These are phyloP conservation scores for Pygocentrus nattereri DNA, from an alignment of 2,797 vertebrate species.

Conservation along the genomic window DNA sequence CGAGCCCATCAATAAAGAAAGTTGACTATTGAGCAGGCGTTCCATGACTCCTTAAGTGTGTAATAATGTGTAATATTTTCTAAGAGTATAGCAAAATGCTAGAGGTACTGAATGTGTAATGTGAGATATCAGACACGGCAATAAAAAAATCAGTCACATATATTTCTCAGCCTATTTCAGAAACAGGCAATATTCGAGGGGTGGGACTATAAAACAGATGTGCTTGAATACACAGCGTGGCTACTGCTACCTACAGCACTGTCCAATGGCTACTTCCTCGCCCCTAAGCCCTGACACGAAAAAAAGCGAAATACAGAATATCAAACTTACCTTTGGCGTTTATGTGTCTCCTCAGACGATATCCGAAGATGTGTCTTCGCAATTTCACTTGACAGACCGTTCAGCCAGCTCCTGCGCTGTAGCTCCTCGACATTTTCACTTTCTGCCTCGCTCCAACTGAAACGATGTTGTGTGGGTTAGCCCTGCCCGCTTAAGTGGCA, in stretches of 20 bases:
- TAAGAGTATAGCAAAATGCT: too few relatives aligned
- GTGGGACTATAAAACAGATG: neutral
- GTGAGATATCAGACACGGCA: neutral
- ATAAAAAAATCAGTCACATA: neutral
- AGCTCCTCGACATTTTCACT: conserved; percentile 88
- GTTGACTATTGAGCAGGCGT: neutral
- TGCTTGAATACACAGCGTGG: neutral
- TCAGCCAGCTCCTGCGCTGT: conserved; percentile 82
- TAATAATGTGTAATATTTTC: too few relatives aligned
- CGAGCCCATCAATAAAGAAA: neutral
- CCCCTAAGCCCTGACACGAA: too few relatives aligned
- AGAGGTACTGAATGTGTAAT: too few relatives aligned
- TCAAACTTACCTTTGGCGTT: conserved; percentile 31
- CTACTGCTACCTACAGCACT: neutral
- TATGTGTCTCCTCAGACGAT: neutral
- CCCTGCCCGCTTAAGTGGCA: conserved; percentile 72
- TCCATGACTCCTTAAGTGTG: too few relatives aligned
- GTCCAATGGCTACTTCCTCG: neutral
- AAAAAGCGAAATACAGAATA: neutral
- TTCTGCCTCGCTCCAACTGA: conserved; percentile 86
- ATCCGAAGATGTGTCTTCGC: conserved; percentile 47
- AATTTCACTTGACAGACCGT: conserved; percentile 67
- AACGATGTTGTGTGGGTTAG: conserved; percentile 78
- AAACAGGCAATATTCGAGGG: neutral
- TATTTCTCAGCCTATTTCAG: too few relatives aligned